Evolutionary conservation across 1,140 invertebrate genomes (phyloP), one percentile per base, ranked within the genome.

Genomic region (Drosophila cardini): DNA sequence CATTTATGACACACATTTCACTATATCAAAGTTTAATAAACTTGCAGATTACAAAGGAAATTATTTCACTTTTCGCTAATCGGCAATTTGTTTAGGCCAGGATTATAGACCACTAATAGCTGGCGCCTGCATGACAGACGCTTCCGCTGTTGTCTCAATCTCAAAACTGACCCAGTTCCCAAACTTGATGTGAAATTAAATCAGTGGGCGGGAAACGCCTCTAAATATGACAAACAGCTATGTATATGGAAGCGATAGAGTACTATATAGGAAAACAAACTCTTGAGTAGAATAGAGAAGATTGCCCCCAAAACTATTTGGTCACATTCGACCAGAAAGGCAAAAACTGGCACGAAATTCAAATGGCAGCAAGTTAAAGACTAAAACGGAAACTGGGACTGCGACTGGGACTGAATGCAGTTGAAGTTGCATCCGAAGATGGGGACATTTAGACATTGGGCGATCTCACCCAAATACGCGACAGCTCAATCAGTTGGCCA

Each of bases 401-500:
- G 21, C 21, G n/a, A n/a, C 18, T 16, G 16, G 13, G 11, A 13
- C 46, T 45, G 7, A 8, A 1, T 32, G 48, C n/a, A 38, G 50
- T 5, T 42, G 18, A 7, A 18, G 3, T 13, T 30, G 21, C 1
- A 38, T 7, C 15, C 58, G 43, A 18, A 43, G 21, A 53, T 40
- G 34, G 26, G 13, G 53, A 64, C 70, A 68, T 62, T 78, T 82
- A 50, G 82, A 72, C 68, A 82, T 75, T 87, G 82, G 76, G 83
- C 83, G 62, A 87, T 83, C 83, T 76, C 83, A 87, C 68, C 83
- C 83, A 87, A 86, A 87, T 86, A 87, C 69, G 79, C 83, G 83
- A 86, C 83, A 86, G 83, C 83, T 86, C 83, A 86, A 86, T 86
- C 83, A 86, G 79, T 83, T 87, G 83, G 69, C 83, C 83, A 87